Percentiles rank a stretch among this genome's conserved stretches.
Evolutionary conservation across 2,113 vertebrate species (phyloP).

Genomic region (Lontra canadensis): DNA sequence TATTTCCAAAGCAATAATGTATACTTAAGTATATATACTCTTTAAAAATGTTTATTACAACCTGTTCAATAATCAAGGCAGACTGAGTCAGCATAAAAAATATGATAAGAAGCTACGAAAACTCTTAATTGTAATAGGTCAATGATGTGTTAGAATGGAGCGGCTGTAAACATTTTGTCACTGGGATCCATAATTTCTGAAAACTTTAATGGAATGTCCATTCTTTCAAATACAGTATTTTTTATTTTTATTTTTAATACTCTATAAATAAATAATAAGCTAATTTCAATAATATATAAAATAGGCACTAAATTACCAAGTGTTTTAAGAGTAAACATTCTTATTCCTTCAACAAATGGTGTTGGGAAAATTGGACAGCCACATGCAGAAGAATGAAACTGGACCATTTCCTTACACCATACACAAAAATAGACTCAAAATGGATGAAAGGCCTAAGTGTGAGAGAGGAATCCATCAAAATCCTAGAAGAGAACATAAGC

Average conservation of each 20-base stretch:
- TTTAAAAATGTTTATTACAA: neutral
- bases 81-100: neutral
- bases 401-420: too few relatives aligned
- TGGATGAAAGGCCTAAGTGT: too few relatives aligned
- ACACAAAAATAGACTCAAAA: too few relatives aligned
- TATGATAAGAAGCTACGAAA: neutral
- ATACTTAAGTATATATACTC: neutral
- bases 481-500: too few relatives aligned
- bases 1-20: neutral
- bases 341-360: too few relatives aligned
- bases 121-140: neutral
- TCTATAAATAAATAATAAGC: neutral
- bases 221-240: neutral
- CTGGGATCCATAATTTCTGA: neutral
- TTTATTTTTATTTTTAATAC: neutral
- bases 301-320: neutral
- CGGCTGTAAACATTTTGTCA: neutral
- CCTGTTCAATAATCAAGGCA: neutral
- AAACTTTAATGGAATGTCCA: neutral
- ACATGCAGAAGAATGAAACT: too few relatives aligned
- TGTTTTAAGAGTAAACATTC: neutral
- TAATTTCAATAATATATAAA: neutral
- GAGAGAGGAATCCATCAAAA: too few relatives aligned
- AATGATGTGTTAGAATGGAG: neutral
- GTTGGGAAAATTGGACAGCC: too few relatives aligned